A percentile compares a stretch with the other conserved stretches of the same genome.
phyloP scores from a whole-genome alignment of 2,797 vertebrate species.

The Acrossocheilus fasciatus region DNA sequence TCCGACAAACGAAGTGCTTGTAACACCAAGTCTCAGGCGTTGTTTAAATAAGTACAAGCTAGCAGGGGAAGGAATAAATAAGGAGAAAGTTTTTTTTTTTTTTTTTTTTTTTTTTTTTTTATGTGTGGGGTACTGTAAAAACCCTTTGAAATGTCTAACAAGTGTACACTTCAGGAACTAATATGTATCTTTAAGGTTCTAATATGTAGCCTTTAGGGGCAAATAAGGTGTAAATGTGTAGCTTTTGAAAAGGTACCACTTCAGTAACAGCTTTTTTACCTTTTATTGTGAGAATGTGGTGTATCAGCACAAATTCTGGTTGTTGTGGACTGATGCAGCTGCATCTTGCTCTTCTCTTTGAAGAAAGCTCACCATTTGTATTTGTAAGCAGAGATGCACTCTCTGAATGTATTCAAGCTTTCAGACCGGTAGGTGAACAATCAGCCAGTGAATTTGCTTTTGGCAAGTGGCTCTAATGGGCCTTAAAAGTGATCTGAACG shows the following conservation, averaged over 20 bases:
- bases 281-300: neutral
- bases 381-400: conserved; percentile 8
- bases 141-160: too few species aligned
- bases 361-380: neutral
- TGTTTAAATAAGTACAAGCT: too few species aligned
- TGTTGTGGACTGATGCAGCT: neutral
- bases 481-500: conserved; percentile 29
- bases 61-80: too few species aligned
- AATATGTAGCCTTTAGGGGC: neutral
- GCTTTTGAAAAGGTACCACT: neutral
- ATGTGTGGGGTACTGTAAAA: too few species aligned
- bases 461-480: conserved; percentile 26
- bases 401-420: conserved; percentile 24
- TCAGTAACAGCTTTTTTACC: neutral
- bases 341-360: neutral
- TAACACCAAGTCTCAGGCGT: too few species aligned
- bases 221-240: neutral
- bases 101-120: too few species aligned
- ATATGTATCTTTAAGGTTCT: neutral
- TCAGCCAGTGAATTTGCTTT: conserved; percentile 35
- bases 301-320: neutral
- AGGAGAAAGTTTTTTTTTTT: too few species aligned
- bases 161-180: neutral
- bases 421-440: conserved; percentile 27
- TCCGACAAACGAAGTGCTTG: too few species aligned